phyloP scores from a whole-genome alignment of 2,888 invertebrate genomes.

The Cyaniris semiargus region DNA sequence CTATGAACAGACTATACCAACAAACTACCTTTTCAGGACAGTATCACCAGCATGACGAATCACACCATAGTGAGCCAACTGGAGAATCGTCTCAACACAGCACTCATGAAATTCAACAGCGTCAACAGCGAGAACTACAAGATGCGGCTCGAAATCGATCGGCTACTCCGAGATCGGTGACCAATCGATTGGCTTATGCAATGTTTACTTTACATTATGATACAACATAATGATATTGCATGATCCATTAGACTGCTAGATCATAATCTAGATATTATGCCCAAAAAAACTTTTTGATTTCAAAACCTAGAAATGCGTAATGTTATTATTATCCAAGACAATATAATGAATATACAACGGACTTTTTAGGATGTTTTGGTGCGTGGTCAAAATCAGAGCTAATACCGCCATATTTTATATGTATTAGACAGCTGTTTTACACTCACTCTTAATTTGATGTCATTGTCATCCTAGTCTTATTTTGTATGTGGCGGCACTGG shows the following conservation, averaged over 20 bases:
- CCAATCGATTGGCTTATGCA: slow-evolving; percentile 14
- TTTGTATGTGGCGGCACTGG: no score
- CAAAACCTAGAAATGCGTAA: not conserved
- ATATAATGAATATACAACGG: no score
- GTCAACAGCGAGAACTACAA: slow-evolving; percentile 87
- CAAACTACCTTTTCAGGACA: slow-evolving; percentile 49
- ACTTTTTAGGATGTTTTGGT: no score
- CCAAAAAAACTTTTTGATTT: not conserved
- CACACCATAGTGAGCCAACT: slow-evolving; percentile 80
- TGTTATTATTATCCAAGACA: no score
- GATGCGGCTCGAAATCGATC: slow-evolving; percentile 89
- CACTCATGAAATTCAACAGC: slow-evolving; percentile 87
- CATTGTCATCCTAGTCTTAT: no score
- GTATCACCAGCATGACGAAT: slow-evolving; percentile 57
- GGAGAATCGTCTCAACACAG: slow-evolving; percentile 88
- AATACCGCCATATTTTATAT: no score
- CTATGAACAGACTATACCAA: not conserved
- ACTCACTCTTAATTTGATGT: no score
- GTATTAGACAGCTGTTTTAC: no score
- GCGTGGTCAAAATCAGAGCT: no score
- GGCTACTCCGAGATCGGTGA: slow-evolving; percentile 88
- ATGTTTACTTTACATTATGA: slow-evolving; percentile 28
- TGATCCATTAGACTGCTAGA: not conserved
- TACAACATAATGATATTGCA: not conserved
- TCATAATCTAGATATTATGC: not conserved